Conservation (phyloP, 2,888 invertebrate species). For the Acanthosepion esculentum region DNA sequence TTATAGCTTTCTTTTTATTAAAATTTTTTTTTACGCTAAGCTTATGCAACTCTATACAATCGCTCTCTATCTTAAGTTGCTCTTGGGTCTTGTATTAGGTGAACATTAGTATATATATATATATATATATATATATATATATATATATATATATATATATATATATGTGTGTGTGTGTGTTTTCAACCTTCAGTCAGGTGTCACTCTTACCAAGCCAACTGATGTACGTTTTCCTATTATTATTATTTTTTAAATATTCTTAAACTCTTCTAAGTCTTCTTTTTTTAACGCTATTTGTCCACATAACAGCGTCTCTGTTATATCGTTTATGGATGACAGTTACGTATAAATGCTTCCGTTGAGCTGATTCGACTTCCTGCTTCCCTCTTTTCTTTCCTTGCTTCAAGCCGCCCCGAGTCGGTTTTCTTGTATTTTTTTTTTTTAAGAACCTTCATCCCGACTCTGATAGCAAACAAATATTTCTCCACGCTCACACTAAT, state of each 20-base stretch:
- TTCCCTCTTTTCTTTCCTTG: background rate
- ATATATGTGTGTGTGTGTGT: background rate
- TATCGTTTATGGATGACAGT: constrained; percentile 20
- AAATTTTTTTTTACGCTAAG: too few species aligned
- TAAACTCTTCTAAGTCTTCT: background rate
- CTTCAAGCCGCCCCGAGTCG: background rate
- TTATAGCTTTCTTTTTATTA: too few species aligned
- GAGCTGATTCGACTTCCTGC: background rate
- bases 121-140: too few species aligned
- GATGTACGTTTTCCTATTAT: background rate
- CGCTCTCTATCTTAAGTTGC: too few species aligned
- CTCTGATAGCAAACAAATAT: background rate
- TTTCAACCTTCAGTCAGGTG: background rate
- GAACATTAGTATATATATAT: too few species aligned
- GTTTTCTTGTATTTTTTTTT: background rate
- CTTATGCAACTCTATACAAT: too few species aligned
- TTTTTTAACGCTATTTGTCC: background rate
- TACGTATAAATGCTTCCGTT: background rate
- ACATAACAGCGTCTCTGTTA: background rate
- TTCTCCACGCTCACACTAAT: constrained; percentile 9
- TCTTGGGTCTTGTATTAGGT: too few species aligned
- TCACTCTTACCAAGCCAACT: background rate
- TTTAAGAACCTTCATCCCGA: background rate
- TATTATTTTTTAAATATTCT: background rate
- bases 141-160: background rate